A percentile compares a stretch with the other conserved stretches of the same genome.
phyloP scores from a whole-genome alignment of 1,140 invertebrate species.

The Rhopalosiphum padi region DNA sequence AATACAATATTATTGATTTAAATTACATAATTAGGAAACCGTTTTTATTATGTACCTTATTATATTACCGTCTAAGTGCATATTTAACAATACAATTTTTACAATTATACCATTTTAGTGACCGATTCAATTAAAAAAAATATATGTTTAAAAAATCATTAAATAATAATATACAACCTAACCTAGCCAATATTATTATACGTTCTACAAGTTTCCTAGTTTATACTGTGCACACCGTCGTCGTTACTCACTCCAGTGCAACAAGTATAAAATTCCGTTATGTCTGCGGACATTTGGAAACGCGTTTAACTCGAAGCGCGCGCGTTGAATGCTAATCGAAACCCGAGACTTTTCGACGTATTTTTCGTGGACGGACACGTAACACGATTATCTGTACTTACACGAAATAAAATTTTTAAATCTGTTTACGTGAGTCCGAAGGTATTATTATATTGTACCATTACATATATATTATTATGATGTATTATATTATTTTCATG shows the following conservation, averaged over 20 bases:
- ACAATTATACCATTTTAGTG: background rate
- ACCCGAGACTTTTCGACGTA: background rate
- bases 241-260: background rate
- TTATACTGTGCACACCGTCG: background rate
- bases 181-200: background rate
- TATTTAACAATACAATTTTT: background rate
- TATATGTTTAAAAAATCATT: background rate
- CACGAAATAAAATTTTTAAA: background rate
- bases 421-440: background rate
- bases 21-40: background rate
- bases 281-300: background rate
- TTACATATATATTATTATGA: background rate
- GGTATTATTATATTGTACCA: background rate
- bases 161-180: background rate
- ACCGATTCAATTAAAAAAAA: background rate
- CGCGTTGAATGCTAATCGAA: constrained; percentile 27
- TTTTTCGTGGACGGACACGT: background rate
- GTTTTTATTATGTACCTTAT: background rate
- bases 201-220: background rate
- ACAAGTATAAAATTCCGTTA: constrained; percentile 19
- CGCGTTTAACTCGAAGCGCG: background rate
- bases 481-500: background rate
- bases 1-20: background rate
- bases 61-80: background rate
- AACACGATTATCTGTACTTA: background rate